phyloP scores from a whole-genome alignment of 2,797 vertebrate genomes.

The Characodon lateralis region DNA sequence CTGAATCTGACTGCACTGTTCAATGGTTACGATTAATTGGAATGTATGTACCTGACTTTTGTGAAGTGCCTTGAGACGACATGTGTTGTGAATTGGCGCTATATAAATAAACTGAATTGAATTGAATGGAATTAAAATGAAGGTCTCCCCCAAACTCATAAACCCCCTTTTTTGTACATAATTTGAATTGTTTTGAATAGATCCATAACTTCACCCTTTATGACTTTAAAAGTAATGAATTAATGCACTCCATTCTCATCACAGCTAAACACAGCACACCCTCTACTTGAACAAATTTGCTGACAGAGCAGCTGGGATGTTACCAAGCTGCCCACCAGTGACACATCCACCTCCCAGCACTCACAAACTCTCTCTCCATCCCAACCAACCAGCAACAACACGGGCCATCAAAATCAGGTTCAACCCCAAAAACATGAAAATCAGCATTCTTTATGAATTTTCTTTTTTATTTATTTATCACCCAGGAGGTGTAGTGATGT shows the following conservation, averaged over 20 bases:
- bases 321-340: neutral
- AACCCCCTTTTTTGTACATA: too few species aligned
- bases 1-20: too few species aligned
- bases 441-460: neutral
- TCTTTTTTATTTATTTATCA: neutral
- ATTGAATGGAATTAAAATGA: too few species aligned
- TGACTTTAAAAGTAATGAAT: neutral
- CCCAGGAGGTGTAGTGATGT: neutral
- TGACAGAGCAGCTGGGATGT: conserved; percentile 12
- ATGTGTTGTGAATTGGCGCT: too few species aligned
- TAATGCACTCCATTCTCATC: neutral
- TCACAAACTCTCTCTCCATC: neutral
- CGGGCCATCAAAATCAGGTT: neutral
- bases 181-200: too few species aligned
- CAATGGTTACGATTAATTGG: too few species aligned
- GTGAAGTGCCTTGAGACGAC: too few species aligned
- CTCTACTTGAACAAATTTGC: conserved; percentile 8
- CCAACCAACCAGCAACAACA: neutral
- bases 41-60: too few species aligned
- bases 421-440: neutral
- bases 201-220: neutral
- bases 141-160: too few species aligned
- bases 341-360: neutral
- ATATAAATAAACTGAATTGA: too few species aligned
- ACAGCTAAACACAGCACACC: neutral